Evolutionary conservation across 1,140 invertebrate species (phyloP), one percentile per base, ranked within the genome.

Genomic region (Pseudomyrmex cubaensis): DNA sequence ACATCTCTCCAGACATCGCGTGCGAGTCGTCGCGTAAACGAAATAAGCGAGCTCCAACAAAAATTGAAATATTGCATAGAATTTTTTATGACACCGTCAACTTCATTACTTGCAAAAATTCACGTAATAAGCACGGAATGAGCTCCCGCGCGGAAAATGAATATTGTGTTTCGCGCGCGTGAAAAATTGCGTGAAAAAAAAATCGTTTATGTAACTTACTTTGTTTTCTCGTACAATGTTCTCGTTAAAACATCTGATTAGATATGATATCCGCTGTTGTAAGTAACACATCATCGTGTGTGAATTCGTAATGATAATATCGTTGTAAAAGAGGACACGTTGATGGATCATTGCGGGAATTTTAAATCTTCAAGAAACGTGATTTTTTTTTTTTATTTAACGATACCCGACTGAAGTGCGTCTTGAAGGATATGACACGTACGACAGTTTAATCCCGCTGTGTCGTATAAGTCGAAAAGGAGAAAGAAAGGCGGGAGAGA

Each of bases 401-500:
- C 15, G 13, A 35, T 44, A 10, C 12, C 2, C 25, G 12, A 50
- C 48, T 61, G 8, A 61, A 22, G 22, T n/a, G 9, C 8, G 15
- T 64, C 15, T 63, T 9, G 15, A 52, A n/a, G 8, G 13, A 10
- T 52, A 15, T 70, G 13, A 17, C 22, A 25, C 12, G 22, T 22
- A 13, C 67, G 22, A n/a, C 10, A 70, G 50, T 78, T 78, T 17
- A 78, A 70, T 59, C 57, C 64, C 48, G 50, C 25, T n/a, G 25
- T 20, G 12, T 2, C 13, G 20, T 9, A 48, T 10, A 48, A 69
- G n/a, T 48, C 20, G 35, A 59, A 69, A 66, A 17, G 12, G 2
- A 57, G 3, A 10, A 12, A 25, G 20, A 56, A 70, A 59, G 22
- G 25, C 64, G 20, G 48, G 35, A 12, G 46, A 80, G 70, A 48